Percentiles rank a stretch among this genome's conserved stretches.
Conservation (phyloP, 2,888 invertebrate genomes). For the Thera obeliscata region DNA sequence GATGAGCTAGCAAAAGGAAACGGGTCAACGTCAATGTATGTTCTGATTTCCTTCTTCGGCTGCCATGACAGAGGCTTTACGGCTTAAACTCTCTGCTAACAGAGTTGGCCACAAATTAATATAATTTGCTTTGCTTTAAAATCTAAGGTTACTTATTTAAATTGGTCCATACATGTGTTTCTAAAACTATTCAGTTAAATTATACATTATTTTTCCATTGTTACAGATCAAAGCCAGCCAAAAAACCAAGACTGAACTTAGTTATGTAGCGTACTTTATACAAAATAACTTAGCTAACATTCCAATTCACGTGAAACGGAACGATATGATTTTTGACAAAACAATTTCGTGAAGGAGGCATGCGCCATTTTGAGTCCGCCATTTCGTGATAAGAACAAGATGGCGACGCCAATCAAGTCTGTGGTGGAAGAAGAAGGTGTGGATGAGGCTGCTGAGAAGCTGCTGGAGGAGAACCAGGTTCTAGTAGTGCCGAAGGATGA, state of each 20-base stretch:
- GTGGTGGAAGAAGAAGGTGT: slow-evolving; percentile 55
- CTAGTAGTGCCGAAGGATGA: slow-evolving; percentile 54
- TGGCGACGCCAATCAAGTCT: slow-evolving; percentile 60
- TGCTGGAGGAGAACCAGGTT: slow-evolving; percentile 59
- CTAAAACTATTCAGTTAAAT: neutral
- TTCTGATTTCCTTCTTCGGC: too few relatives aligned
- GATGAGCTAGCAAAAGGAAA: too few relatives aligned
- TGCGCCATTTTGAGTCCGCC: slow-evolving; percentile 42
- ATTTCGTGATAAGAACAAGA: slow-evolving; percentile 60
- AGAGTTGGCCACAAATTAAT: too few relatives aligned
- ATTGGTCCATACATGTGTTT: too few relatives aligned
- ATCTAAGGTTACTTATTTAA: too few relatives aligned
- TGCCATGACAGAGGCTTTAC: too few relatives aligned
- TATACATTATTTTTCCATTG: slow-evolving; percentile 8
- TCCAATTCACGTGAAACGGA: slow-evolving; percentile 24
- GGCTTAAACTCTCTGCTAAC: too few relatives aligned
- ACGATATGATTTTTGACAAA: slow-evolving; percentile 6
- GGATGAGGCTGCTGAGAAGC: slow-evolving; percentile 71
- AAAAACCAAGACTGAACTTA: slow-evolving; percentile 45
- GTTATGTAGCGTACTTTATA: slow-evolving; percentile 39
- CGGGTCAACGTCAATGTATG: too few relatives aligned
- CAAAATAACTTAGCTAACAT: slow-evolving; percentile 34
- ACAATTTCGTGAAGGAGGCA: slow-evolving; percentile 47
- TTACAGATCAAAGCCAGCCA: slow-evolving; percentile 44
- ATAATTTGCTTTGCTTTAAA: too few relatives aligned